Base-by-base conservation (phyloP, 2,888 invertebrate species). In the Cinara cedri region DNA sequence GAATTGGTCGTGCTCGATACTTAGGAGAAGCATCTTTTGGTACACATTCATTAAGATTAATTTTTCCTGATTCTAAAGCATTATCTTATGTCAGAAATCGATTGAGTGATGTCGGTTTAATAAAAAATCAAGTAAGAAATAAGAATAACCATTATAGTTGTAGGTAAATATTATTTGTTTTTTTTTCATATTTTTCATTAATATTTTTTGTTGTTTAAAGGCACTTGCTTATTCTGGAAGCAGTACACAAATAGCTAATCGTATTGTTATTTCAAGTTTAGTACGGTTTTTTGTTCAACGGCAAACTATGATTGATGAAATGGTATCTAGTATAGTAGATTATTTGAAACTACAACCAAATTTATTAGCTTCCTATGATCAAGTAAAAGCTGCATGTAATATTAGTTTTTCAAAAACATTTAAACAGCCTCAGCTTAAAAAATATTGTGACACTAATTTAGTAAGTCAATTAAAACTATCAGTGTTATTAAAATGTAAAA, bases 1-100 rank as follows among this genome's bases (percentile, higher is more conserved):
- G 90, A 83, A 90, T 94, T 51, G 94, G 92, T 1, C 88, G 93
- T 81, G 86, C 91, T 0, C 88, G 93, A 54, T 88, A 88, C 82
- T 88, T 89, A 82, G 93, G 94, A 0, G 91, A 92, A 86, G 86
- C 90, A 8, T 91, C 92, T 0, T 88, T 90, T 75, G 91, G 91
- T 13, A 89, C 88, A 81, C 86, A 87, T 81, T 90, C 91, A 11
- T 84, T 92, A 11, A 85, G 86, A 66, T 83, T 86, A 4, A 85
- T 87, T 63, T 87, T 87, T 66, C 88, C 89, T 83, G 90, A 91
- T 85, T 85, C 90, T 0, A 91, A 91, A 84, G 87, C 89, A 1
- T 83, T 90, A 46, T 90, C 89, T 85, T 91, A 91, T 84, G 87
- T 89, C 82, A 87, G 91, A 71, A 91, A 91, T 84, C 86, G 72